Percentiles rank a stretch among this genome's conserved stretches.
Conservation (phyloP, 2,888 invertebrate species). For the Lamellibrachia columna region DNA sequence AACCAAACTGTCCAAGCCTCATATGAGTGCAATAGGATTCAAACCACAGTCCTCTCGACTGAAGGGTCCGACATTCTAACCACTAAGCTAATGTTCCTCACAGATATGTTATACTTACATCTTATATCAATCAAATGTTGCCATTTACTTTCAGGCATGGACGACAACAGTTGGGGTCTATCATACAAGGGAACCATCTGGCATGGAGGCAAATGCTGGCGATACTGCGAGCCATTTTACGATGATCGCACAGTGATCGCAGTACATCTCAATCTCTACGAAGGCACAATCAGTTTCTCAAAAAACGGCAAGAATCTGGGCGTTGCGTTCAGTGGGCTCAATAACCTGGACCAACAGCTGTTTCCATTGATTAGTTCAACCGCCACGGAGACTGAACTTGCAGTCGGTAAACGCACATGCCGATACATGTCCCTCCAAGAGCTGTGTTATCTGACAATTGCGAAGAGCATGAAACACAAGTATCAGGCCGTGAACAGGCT, state of each 20-base stretch:
- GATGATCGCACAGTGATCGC: constrained; percentile 50
- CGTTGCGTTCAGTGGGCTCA: constrained; percentile 48
- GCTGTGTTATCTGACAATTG: constrained; percentile 47
- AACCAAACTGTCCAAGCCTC: neutral
- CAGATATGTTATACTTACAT: neutral
- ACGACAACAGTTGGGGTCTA: constrained; percentile 56
- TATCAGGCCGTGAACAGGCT: constrained; percentile 44
- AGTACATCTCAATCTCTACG: constrained; percentile 50
- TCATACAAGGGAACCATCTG: constrained; percentile 56
- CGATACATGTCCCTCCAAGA: constrained; percentile 49
- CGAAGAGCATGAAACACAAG: constrained; percentile 37
- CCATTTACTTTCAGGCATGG: constrained; percentile 44
- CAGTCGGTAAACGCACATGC: constrained; percentile 45
- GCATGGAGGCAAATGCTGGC: constrained; percentile 48
- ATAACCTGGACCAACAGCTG: constrained; percentile 39
- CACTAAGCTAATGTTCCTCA: neutral
- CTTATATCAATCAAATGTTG: neutral
- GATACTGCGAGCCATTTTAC: constrained; percentile 55
- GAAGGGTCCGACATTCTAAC: neutral
- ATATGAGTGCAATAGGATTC: neutral
- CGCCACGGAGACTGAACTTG: constrained; percentile 51
- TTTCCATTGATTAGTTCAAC: constrained; percentile 56
- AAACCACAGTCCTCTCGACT: neutral
- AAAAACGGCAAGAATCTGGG: constrained; percentile 50
- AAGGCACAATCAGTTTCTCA: constrained; percentile 51